These are phyloP conservation scores for Clunio marinus DNA, from an alignment of 2,888 invertebrate genomes.

Conservation along the genomic window DNA sequence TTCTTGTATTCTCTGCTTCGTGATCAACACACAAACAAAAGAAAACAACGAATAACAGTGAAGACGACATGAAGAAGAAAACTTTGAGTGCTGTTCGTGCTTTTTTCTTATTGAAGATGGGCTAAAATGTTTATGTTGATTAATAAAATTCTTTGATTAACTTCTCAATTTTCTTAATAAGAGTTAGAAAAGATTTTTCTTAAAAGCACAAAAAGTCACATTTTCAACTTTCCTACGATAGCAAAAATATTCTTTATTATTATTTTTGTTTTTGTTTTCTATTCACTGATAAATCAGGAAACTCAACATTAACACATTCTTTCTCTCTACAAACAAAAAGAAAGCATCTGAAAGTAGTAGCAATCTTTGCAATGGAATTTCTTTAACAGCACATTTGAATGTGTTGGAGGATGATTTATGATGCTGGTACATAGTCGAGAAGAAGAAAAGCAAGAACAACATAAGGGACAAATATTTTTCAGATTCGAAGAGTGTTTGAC, in stretches of 20 bases:
- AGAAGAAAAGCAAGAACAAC: not conserved
- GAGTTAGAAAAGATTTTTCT: slow-evolving; percentile 24
- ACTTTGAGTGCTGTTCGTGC: not conserved
- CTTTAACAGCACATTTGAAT: not conserved
- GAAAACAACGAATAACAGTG: slow-evolving; percentile 38
- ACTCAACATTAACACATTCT: slow-evolving; percentile 27
- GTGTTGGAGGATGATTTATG: slow-evolving; percentile 15
- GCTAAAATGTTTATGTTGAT: not conserved
- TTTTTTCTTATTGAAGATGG: not conserved
- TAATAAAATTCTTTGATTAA: too few species aligned
- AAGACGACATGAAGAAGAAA: not conserved
- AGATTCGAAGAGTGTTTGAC: slow-evolving; percentile 7
- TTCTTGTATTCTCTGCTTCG: not conserved
- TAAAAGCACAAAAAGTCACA: not conserved
- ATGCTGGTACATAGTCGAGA: not conserved
- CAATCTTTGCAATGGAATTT: not conserved
- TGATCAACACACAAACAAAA: slow-evolving; percentile 37
- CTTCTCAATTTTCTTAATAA: not conserved
- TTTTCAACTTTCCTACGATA: not conserved
- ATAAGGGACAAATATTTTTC: slow-evolving; percentile 13
- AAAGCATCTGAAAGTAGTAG: not conserved
- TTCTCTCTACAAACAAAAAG: not conserved
- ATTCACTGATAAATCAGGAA: slow-evolving; percentile 25
- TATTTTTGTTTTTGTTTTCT: slow-evolving; percentile 24
- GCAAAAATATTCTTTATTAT: not conserved